phyloP scores from a whole-genome alignment of 1,140 invertebrate genomes.

The Cydia amplana region DNA sequence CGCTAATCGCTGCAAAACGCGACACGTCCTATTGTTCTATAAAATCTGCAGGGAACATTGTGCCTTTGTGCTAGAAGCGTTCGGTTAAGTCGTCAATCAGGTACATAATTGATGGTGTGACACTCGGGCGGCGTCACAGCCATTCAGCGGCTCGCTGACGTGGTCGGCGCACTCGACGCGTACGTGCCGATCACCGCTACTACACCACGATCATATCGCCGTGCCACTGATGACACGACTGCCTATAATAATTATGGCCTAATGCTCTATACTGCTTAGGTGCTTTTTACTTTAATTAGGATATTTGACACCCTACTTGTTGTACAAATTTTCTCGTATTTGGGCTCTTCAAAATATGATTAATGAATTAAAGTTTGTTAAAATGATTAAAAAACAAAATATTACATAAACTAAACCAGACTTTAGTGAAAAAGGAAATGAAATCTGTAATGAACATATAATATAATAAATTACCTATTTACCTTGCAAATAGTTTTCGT shows the following conservation, averaged over 20 bases:
- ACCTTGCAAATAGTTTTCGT: too few species aligned
- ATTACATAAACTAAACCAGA: too few species aligned
- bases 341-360: too few species aligned
- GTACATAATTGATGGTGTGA: conserved; percentile 62
- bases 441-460: too few species aligned
- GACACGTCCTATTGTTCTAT: conserved; percentile 28
- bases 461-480: too few species aligned
- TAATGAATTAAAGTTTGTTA: too few species aligned
- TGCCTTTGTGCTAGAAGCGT: conserved; percentile 33
- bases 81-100: conserved; percentile 69
- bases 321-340: too few species aligned
- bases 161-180: conserved; percentile 61
- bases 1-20: conserved; percentile 21
- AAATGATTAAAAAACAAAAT: too few species aligned
- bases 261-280: not conserved
- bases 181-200: conserved; percentile 71
- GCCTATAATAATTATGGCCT: not conserved
- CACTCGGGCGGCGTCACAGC: conserved; percentile 52
- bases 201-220: conserved; percentile 62
- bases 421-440: too few species aligned
- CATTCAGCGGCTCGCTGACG: conserved; percentile 63
- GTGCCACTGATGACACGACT: conserved; percentile 42
- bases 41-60: conserved; percentile 31
- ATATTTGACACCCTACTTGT: too few species aligned
- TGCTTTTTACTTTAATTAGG: not conserved